These are phyloP conservation scores for Poecilia picta DNA, from an alignment of 2,797 vertebrate species.

Conservation along the genomic window DNA sequence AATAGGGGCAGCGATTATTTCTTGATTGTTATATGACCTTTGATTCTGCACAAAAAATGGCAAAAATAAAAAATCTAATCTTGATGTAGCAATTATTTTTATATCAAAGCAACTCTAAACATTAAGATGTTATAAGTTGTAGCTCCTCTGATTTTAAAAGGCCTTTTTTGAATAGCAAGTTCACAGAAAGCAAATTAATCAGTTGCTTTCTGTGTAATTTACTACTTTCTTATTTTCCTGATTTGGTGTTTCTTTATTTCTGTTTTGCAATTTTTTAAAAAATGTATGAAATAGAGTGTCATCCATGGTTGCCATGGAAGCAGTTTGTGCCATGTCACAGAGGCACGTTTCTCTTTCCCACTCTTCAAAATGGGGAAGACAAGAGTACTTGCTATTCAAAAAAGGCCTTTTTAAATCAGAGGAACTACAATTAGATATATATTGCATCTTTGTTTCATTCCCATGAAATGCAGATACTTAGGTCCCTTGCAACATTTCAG, in stretches of 20 bases:
- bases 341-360: neutral
- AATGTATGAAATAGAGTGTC: neutral
- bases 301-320: neutral
- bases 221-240: neutral
- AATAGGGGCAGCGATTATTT: neutral
- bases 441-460: neutral
- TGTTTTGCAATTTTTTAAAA: neutral
- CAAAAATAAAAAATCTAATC: neutral
- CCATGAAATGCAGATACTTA: constrained; percentile 24
- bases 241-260: neutral
- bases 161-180: no score
- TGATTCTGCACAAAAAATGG: neutral
- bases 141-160: no score
- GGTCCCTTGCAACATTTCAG: constrained; percentile 36
- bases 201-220: neutral
- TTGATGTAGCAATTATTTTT: neutral
- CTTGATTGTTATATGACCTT: neutral
- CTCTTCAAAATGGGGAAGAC: neutral
- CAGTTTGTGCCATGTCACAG: neutral
- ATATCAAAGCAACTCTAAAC: neutral
- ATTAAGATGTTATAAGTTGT: neutral
- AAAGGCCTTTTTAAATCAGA: neutral
- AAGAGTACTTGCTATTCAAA: neutral
- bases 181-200: neutral
- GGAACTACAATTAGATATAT: neutral